Evolutionary conservation across 2,888 invertebrate genomes (phyloP).

Genomic region (Pediacus dermestoides): DNA sequence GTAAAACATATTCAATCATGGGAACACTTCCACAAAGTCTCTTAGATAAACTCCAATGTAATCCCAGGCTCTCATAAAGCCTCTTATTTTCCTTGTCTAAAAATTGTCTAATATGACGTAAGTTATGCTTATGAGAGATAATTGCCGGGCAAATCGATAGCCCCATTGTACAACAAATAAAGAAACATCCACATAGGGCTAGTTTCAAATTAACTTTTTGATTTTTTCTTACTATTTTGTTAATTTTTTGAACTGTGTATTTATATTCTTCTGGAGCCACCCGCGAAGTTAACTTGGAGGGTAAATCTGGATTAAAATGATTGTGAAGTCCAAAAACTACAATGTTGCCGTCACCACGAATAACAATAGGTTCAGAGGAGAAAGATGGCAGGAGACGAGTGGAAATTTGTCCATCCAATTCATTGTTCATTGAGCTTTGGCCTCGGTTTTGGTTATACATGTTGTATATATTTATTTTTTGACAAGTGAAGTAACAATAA

Average conservation of each 20-base stretch:
- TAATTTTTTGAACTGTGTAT: slow-evolving; percentile 32
- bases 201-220: slow-evolving; percentile 29
- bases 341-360: slow-evolving; percentile 34
- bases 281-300: slow-evolving; percentile 27
- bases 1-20: slow-evolving; percentile 33
- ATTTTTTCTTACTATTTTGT: slow-evolving; percentile 25
- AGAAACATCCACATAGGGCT: slow-evolving; percentile 31
- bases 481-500: too few relatives aligned
- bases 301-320: slow-evolving; percentile 31
- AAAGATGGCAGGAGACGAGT: too few relatives aligned
- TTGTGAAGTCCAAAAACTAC: slow-evolving; percentile 35
- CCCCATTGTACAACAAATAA: slow-evolving; percentile 35
- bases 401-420: too few relatives aligned
- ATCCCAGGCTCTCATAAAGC: slow-evolving; percentile 33
- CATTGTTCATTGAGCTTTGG: too few relatives aligned
- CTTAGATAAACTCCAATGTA: slow-evolving; percentile 34
- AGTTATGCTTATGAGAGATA: slow-evolving; percentile 27
- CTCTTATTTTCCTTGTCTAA: slow-evolving; percentile 33
- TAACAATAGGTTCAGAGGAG: slow-evolving; percentile 28
- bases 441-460: too few relatives aligned
- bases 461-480: too few relatives aligned
- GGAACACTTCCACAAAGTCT: slow-evolving; percentile 23
- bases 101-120: slow-evolving; percentile 24
- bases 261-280: slow-evolving; percentile 38
- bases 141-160: slow-evolving; percentile 33